Conservation (phyloP, 2,113 vertebrate genomes). For the Clinocottus analis region DNA sequence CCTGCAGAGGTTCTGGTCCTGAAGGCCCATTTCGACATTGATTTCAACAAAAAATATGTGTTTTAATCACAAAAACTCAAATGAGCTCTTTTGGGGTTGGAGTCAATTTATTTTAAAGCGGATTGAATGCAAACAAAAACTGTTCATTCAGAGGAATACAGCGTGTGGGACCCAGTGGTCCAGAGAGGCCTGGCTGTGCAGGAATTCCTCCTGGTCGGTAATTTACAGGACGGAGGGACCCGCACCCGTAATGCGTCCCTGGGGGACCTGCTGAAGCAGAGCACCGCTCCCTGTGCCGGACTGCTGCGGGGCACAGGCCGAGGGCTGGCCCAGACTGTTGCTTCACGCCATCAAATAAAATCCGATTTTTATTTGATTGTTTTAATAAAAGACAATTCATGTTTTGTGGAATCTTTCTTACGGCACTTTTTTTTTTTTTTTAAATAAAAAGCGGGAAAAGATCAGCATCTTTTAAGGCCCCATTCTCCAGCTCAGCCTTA, state of each 20-base stretch:
- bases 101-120: background rate
- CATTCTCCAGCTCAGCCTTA: background rate
- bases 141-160: constrained; percentile 1
- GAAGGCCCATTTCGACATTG: background rate
- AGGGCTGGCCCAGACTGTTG: constrained; percentile 34
- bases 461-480: background rate
- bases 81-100: background rate
- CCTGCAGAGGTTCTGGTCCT: background rate
- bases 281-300: constrained; percentile 52
- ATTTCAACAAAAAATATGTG: background rate
- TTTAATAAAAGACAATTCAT: background rate
- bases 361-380: background rate
- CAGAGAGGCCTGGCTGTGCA: constrained; percentile 69
- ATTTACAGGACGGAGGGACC: constrained; percentile 68
- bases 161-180: background rate
- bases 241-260: constrained; percentile 71
- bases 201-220: constrained; percentile 79
- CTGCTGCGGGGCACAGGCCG: constrained; percentile 65
- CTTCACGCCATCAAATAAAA: constrained; percentile 5
- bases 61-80: background rate
- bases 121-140: background rate
- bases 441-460: no score
- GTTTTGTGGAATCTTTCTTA: background rate
- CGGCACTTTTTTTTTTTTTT: no score
- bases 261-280: constrained; percentile 62